Evolutionary conservation across 1,140 invertebrate genomes (phyloP).

Genomic region (Aphidius ervi): DNA sequence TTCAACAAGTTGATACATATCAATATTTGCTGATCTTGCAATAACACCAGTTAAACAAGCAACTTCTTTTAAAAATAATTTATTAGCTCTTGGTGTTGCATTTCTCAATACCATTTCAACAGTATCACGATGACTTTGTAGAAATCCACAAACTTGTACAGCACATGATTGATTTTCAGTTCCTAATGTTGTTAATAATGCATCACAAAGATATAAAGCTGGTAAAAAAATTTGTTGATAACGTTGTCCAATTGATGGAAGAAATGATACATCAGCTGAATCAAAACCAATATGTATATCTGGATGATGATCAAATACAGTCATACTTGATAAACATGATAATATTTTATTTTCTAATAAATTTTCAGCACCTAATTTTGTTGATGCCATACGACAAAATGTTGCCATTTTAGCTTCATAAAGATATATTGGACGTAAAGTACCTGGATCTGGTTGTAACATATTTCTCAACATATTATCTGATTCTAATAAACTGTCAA

Average conservation of each 20-base stretch:
- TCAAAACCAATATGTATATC: slow-evolving; percentile 57
- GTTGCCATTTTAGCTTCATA: slow-evolving; percentile 86
- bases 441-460: slow-evolving; percentile 65
- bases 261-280: slow-evolving; percentile 49
- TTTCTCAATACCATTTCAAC: slow-evolving; percentile 72
- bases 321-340: slow-evolving; percentile 69
- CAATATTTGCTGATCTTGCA: slow-evolving; percentile 66
- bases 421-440: slow-evolving; percentile 74
- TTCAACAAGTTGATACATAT: slow-evolving; percentile 50
- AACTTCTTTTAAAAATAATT: slow-evolving; percentile 63
- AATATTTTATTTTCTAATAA: slow-evolving; percentile 72
- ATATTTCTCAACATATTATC: slow-evolving; percentile 68
- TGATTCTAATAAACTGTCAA: slow-evolving; percentile 74
- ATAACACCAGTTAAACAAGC: slow-evolving; percentile 74
- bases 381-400: slow-evolving; percentile 69
- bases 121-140: slow-evolving; percentile 76
- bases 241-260: slow-evolving; percentile 61
- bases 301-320: slow-evolving; percentile 73
- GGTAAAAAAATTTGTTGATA: slow-evolving; percentile 81
- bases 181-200: slow-evolving; percentile 76
- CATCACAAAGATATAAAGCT: slow-evolving; percentile 73
- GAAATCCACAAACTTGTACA: slow-evolving; percentile 72
- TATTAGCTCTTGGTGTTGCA: slow-evolving; percentile 58
- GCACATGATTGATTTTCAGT: slow-evolving; percentile 76
- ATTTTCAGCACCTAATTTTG: slow-evolving; percentile 68